Conservation (phyloP, 1,140 invertebrate species). For the Semibalanus balanoides region DNA sequence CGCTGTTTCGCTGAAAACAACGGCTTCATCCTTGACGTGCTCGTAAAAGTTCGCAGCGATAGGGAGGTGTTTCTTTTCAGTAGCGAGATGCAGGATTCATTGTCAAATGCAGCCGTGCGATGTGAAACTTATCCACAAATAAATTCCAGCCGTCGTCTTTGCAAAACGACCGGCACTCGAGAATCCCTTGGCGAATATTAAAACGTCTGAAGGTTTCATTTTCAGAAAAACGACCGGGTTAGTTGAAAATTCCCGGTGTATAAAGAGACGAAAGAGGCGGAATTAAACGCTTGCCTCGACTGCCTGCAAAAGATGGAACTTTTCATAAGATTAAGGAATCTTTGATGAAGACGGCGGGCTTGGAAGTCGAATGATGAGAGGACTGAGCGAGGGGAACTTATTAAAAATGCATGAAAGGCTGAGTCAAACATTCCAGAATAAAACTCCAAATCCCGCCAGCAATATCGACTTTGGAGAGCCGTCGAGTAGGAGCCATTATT, state of each 20-base stretch:
- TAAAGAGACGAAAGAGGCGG: neutral
- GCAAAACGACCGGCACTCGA: neutral
- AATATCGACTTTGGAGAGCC: too few species aligned
- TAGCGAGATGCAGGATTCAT: neutral
- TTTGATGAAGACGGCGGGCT: neutral
- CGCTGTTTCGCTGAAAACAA: too few species aligned
- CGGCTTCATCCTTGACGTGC: too few species aligned
- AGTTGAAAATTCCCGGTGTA: neutral
- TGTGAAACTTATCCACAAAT: neutral
- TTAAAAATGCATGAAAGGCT: neutral
- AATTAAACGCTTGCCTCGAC: neutral
- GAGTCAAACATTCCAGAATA: neutral
- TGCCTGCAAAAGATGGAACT: neutral
- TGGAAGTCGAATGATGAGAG: neutral
- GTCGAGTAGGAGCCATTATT: too few species aligned
- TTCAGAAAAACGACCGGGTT: neutral
- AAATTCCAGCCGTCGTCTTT: neutral
- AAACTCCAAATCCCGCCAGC: too few species aligned
- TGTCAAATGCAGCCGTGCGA: neutral
- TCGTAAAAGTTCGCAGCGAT: too few species aligned
- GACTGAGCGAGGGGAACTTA: neutral
- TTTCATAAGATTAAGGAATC: neutral
- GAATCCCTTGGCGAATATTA: neutral
- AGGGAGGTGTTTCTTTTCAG: neutral
- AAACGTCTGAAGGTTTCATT: neutral